These are phyloP conservation scores for Calosoma granatense DNA, from an alignment of 1,140 invertebrate species.

Conservation along the genomic window DNA sequence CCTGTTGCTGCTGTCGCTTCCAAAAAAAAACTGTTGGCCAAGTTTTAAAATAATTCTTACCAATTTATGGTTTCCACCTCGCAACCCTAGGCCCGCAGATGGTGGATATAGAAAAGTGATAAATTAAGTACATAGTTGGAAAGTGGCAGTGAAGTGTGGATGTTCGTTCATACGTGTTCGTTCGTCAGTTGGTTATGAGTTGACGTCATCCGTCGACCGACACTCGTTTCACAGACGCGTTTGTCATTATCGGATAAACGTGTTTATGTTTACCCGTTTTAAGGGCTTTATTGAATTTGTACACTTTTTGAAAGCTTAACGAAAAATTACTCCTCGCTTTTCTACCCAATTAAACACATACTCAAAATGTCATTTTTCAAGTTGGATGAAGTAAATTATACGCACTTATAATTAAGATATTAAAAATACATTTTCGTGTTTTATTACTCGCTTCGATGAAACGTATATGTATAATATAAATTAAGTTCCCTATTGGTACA, in stretches of 20 bases:
- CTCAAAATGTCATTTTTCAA: background rate
- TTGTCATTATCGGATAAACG: background rate
- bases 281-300: background rate
- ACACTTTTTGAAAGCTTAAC: background rate
- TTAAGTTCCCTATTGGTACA: no score
- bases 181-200: no score
- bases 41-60: background rate
- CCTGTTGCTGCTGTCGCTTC: background rate
- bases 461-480: no score
- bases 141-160: no score
- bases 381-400: no score
- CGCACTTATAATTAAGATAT: background rate
- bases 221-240: background rate
- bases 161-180: no score
- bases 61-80: background rate
- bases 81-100: no score
- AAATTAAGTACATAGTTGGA: no score
- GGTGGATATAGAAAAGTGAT: background rate
- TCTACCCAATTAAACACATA: background rate
- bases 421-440: background rate
- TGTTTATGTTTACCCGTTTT: background rate
- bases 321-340: background rate
- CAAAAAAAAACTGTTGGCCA: background rate
- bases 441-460: no score
- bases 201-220: no score